phyloP scores from a whole-genome alignment of 2,888 invertebrate genomes.

The Trisateles emortualis region DNA sequence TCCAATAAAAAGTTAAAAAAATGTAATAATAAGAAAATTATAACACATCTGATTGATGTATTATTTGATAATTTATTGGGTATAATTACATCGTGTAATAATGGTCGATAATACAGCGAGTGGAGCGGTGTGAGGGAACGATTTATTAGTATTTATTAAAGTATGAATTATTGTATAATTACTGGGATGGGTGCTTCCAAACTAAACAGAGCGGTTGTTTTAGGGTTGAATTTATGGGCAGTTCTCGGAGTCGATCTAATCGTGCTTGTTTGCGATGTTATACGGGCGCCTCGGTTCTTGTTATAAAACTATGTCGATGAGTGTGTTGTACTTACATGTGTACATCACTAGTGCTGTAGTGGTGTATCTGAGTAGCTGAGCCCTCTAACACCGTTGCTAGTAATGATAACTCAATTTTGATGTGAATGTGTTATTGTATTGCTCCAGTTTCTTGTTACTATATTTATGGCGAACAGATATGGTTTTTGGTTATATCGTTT shows the following conservation, averaged over 20 bases:
- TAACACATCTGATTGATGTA: constrained; percentile 87
- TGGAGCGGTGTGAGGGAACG: constrained; percentile 68
- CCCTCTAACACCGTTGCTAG: constrained; percentile 29
- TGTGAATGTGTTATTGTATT: constrained; percentile 49
- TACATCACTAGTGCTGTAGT: too few species aligned
- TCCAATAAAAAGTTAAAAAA: constrained; percentile 72
- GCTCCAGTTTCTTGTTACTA: constrained; percentile 45
- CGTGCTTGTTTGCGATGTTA: constrained; percentile 67
- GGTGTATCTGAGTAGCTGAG: constrained; percentile 19
- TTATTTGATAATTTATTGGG: constrained; percentile 86
- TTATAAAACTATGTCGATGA: constrained; percentile 49
- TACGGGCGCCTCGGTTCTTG: constrained; percentile 51
- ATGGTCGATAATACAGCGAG: constrained; percentile 79
- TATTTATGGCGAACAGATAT: constrained; percentile 34
- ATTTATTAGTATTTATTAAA: constrained; percentile 87
- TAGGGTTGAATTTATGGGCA: constrained; percentile 81
- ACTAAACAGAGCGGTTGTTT: constrained; percentile 84
- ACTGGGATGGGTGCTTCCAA: constrained; percentile 82
- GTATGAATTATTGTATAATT: constrained; percentile 87
- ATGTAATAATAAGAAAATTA: constrained; percentile 79
- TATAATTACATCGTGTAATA: constrained; percentile 86
- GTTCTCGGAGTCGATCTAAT: constrained; percentile 81
- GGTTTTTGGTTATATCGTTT: too few species aligned
- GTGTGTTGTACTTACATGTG: constrained; percentile 31
- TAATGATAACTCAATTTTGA: constrained; percentile 55